Percentiles rank a stretch among this genome's conserved stretches.
phyloP scores from a whole-genome alignment of 1,140 invertebrate genomes.

The Micrasema minimum region DNA sequence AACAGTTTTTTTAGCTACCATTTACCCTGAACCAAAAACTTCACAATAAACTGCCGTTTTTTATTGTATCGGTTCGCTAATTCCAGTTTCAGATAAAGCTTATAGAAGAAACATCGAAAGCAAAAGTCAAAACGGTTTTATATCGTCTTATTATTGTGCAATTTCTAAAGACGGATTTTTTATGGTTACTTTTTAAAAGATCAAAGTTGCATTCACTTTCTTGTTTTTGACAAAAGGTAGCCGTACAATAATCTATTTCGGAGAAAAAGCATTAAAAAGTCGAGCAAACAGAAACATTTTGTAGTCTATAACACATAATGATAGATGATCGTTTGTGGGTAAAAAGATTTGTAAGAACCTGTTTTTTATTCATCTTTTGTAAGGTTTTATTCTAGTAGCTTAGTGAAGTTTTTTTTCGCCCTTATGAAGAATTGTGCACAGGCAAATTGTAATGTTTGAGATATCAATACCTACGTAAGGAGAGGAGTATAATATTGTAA shows the following conservation, averaged over 20 bases:
- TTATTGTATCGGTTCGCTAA: too few relatives aligned
- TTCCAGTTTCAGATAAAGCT: conserved; percentile 1
- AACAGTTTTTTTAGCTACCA: too few relatives aligned
- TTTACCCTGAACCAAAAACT: too few relatives aligned
- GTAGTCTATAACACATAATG: neutral
- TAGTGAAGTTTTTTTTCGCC: neutral
- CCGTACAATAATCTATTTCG: neutral
- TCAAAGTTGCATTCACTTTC: conserved; percentile 8
- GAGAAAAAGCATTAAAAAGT: conserved; percentile 7
- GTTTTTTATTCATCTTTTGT: neutral
- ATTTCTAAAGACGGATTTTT: conserved; percentile 21
- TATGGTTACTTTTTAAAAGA: conserved; percentile 3
- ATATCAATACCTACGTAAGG: neutral
- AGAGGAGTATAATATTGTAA: neutral
- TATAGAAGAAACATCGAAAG: neutral
- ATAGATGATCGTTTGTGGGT: conserved; percentile 4
- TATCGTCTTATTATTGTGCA: neutral
- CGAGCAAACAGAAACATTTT: neutral
- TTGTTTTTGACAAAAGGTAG: neutral
- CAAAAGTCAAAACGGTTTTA: conserved; percentile 29
- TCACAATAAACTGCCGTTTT: too few relatives aligned
- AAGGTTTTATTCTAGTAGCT: neutral
- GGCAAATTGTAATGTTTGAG: neutral
- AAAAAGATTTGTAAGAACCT: neutral
- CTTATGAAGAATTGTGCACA: neutral